Evolutionary conservation across 1,140 invertebrate genomes (phyloP).

Genomic region (Conus betulinus): DNA sequence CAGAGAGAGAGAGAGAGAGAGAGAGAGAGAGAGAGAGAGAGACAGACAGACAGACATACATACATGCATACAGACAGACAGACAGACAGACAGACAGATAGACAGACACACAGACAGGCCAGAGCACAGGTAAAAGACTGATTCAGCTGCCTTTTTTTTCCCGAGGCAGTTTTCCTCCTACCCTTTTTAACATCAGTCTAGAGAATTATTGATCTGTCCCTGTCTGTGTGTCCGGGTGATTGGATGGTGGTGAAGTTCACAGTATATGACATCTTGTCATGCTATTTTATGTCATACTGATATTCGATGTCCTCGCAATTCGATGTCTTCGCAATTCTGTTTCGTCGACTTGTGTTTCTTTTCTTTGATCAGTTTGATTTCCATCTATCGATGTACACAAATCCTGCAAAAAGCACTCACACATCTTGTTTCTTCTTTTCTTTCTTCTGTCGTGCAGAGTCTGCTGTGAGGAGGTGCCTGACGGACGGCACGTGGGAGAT

Average conservation of each 20-base stretch:
- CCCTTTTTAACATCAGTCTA: too few species aligned
- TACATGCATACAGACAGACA: too few species aligned
- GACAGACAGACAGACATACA: too few species aligned
- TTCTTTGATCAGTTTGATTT: background rate
- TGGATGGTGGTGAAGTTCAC: background rate
- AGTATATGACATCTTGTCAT: background rate
- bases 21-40: too few species aligned
- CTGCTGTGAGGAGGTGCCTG: slow-evolving; percentile 22
- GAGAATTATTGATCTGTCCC: too few species aligned
- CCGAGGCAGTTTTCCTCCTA: too few species aligned
- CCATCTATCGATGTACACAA: too few species aligned
- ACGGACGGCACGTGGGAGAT: slow-evolving; percentile 39
- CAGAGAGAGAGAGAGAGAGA: too few species aligned
- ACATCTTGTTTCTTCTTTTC: background rate
- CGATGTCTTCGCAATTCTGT: background rate
- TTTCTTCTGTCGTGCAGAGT: slow-evolving; percentile 30
- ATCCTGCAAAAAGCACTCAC: too few species aligned
- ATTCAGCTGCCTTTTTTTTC: background rate
- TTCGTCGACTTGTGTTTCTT: background rate
- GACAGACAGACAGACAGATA: too few species aligned
- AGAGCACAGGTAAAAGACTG: background rate
- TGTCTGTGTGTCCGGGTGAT: too few species aligned
- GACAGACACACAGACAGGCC: too few species aligned
- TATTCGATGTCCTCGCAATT: background rate
- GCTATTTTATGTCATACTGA: background rate